Percentiles rank a stretch among this genome's conserved stretches.
These are phyloP conservation scores for Silurus lanzhouensis DNA, from an alignment of 2,797 vertebrate genomes.

Conservation along the genomic window DNA sequence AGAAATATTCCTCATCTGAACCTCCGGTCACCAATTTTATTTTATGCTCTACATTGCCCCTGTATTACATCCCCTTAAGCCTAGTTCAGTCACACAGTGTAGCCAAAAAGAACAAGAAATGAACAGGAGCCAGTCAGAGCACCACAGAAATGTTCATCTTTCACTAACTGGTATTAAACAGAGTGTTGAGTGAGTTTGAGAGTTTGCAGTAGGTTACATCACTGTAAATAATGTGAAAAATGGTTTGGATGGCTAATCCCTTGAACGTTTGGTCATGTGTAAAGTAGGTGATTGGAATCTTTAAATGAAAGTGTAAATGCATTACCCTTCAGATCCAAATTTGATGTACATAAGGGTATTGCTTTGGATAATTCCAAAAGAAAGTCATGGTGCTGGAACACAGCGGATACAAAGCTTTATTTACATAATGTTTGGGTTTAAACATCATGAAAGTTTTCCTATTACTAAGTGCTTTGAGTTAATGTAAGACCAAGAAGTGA, in stretches of 20 bases:
- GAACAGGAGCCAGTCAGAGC: slow-evolving; percentile 1
- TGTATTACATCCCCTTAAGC: slow-evolving; percentile 25
- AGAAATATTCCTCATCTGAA: slow-evolving; percentile 45
- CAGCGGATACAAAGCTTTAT: neutral
- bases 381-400: neutral
- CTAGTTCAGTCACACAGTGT: slow-evolving; percentile 38
- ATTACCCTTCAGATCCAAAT: neutral
- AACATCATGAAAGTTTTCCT: slow-evolving; percentile 3
- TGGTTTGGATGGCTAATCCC: neutral
- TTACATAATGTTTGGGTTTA: neutral
- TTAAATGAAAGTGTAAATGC: slow-evolving; percentile 8
- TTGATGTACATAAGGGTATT: neutral
- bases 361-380: neutral
- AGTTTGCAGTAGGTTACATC: slow-evolving; percentile 8
- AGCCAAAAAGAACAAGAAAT: slow-evolving; percentile 7
- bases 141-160: neutral
- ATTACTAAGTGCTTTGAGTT: slow-evolving; percentile 4
- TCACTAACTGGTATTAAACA: slow-evolving; percentile 1
- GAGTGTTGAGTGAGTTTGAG: neutral
- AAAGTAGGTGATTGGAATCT: slow-evolving; percentile 16
- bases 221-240: neutral
- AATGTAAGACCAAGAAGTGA: neutral
- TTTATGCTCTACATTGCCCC: slow-evolving; percentile 36
- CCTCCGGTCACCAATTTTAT: slow-evolving; percentile 27
- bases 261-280: slow-evolving; percentile 9